Evolutionary conservation across 2,888 invertebrate genomes (phyloP).

Genomic region (Shargacucullia verbasci): DNA sequence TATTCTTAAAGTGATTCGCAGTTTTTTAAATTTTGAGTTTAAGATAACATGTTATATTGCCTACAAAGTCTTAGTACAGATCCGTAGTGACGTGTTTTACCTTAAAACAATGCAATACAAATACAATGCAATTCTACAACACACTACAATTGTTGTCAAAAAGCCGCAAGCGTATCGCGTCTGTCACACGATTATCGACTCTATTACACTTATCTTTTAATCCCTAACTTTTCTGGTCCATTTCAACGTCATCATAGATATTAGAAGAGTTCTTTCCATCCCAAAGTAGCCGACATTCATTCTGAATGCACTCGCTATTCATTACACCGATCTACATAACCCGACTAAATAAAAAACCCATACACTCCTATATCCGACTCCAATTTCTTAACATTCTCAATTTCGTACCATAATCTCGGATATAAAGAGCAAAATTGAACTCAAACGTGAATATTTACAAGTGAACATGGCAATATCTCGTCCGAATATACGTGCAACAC

Average conservation of each 20-base stretch:
- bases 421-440: slow-evolving; percentile 60
- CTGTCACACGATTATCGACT: too few relatives aligned
- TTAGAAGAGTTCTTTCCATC: slow-evolving; percentile 44
- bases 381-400: slow-evolving; percentile 50
- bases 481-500: slow-evolving; percentile 72
- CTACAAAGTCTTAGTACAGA: too few relatives aligned
- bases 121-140: too few relatives aligned
- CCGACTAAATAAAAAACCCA: slow-evolving; percentile 50
- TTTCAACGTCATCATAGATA: slow-evolving; percentile 34
- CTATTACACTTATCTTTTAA: too few relatives aligned
- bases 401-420: slow-evolving; percentile 47
- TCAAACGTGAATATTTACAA: slow-evolving; percentile 67
- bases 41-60: too few relatives aligned
- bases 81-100: too few relatives aligned
- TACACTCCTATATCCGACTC: slow-evolving; percentile 13
- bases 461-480: slow-evolving; percentile 66
- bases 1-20: too few relatives aligned
- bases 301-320: slow-evolving; percentile 53
- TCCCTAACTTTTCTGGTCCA: too few relatives aligned
- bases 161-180: too few relatives aligned
- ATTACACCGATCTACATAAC: slow-evolving; percentile 36
- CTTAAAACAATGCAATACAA: too few relatives aligned
- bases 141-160: too few relatives aligned
- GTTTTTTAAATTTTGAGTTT: too few relatives aligned
- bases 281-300: slow-evolving; percentile 38